Base-by-base conservation (phyloP, 1,140 invertebrate genomes). In the Ephestia elutella region DNA sequence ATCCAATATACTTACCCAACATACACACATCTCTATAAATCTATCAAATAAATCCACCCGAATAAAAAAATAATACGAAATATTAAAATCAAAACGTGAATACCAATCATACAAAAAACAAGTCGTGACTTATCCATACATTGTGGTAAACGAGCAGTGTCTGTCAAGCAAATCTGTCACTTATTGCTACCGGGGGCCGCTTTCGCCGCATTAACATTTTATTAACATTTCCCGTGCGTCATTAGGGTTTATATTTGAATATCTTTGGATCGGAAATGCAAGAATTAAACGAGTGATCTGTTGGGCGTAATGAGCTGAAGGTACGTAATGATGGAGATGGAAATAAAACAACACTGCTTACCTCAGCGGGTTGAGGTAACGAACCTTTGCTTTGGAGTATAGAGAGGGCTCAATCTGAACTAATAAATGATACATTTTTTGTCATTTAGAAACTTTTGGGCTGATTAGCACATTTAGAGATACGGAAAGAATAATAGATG, bases 251-350 rank as follows among this genome's bases (percentile, higher is more conserved):
- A 79, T 75, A 87, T 87, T 87, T 87, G 83, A 87, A 87, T 87
- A 87, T 87, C 83, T 75, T 73, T 71, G 68, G 78, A 84, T 86
- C 83, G 82, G 82, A 87, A 87, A 87, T 87, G 85, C 82, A 85
- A 81, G 84, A 87, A 86, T 87, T 87, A 87, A 87, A 80, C 79
- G 80, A 80, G 81, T 86, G 82, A 86, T 87, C 81, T 85, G 82
- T 82, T 80, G 70, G 67, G 70, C 71, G 81, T 83, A 87, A 87
- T 87, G 83, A 87, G 85, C 78, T 82, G 80, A 81, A 79, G 76
- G 83, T 79, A 78, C 73, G 81, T 86, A 87, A 87, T 87, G 84
- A 87, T 71, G 82, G 70, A 71, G 74, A 71, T 25, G 56, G 60
- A 59, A 86, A 83, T 80, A 87, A 87, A 87, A 87, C 84, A 80